Percentiles rank a stretch among this genome's conserved stretches.
phyloP scores from a whole-genome alignment of 2,888 invertebrate species.

The Theretra japonica region DNA sequence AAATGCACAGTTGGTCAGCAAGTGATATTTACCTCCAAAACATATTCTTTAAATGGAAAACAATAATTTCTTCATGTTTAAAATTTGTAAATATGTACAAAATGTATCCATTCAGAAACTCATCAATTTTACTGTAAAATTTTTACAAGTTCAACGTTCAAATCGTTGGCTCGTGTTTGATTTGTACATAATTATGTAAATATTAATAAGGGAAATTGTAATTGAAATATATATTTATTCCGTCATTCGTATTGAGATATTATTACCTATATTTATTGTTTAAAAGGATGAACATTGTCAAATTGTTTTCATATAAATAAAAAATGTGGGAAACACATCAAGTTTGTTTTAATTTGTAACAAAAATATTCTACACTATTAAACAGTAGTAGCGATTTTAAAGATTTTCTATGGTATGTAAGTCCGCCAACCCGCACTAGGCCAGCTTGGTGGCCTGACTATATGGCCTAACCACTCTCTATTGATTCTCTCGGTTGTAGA shows the following conservation, averaged over 20 bases:
- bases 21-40: not conserved
- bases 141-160: conserved; percentile 65
- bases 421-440: no score
- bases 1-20: conserved; percentile 4
- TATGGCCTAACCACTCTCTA: no score
- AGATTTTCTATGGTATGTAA: no score
- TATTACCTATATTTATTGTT: conserved; percentile 78
- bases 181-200: conserved; percentile 79
- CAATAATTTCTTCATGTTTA: conserved; percentile 19
- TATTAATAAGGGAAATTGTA: conserved; percentile 56
- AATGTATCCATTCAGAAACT: conserved; percentile 53
- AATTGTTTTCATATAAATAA: conserved; percentile 81
- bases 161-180: conserved; percentile 56
- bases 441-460: no score
- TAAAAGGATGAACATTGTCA: conserved; percentile 74
- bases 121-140: conserved; percentile 50
- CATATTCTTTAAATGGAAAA: not conserved
- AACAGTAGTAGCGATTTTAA: no score
- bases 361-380: no score
- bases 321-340: conserved; percentile 55
- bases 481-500: no score
- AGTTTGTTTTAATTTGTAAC: conserved; percentile 20
- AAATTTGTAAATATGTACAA: conserved; percentile 78
- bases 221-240: conserved; percentile 78
- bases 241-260: conserved; percentile 74